Conservation (phyloP, 2,797 vertebrate species). For the Oreochromis mossambicus region DNA sequence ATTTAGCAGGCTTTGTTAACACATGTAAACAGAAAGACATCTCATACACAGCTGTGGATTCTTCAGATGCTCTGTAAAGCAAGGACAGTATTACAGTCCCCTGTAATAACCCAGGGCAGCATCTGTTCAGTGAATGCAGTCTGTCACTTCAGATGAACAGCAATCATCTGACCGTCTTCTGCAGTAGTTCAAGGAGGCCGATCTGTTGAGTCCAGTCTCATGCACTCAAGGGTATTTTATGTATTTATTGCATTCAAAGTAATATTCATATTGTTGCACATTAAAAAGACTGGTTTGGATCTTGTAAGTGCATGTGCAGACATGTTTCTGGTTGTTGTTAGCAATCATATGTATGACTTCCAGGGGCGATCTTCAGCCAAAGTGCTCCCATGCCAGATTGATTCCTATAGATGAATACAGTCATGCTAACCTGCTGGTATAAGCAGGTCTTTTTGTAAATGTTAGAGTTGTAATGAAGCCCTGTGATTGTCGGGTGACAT, state of each 20-base stretch:
- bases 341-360: background rate
- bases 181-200: background rate
- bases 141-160: background rate
- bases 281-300: background rate
- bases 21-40: background rate
- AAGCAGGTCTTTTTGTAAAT: background rate
- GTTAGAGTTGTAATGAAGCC: background rate
- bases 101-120: background rate
- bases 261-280: background rate
- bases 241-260: background rate
- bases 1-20: background rate
- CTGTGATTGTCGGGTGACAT: background rate
- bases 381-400: background rate
- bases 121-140: slow-evolving; percentile 8
- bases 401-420: background rate
- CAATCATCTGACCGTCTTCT: background rate
- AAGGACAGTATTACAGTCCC: background rate
- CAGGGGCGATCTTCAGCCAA: background rate
- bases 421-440: background rate
- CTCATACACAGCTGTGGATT: background rate
- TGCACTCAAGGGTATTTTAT: background rate
- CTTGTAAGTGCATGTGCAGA: background rate
- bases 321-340: background rate
- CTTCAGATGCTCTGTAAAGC: background rate
- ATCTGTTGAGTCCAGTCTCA: background rate